These are phyloP conservation scores for Synanceia verrucosa DNA, from an alignment of 2,797 vertebrate species.

Conservation along the genomic window DNA sequence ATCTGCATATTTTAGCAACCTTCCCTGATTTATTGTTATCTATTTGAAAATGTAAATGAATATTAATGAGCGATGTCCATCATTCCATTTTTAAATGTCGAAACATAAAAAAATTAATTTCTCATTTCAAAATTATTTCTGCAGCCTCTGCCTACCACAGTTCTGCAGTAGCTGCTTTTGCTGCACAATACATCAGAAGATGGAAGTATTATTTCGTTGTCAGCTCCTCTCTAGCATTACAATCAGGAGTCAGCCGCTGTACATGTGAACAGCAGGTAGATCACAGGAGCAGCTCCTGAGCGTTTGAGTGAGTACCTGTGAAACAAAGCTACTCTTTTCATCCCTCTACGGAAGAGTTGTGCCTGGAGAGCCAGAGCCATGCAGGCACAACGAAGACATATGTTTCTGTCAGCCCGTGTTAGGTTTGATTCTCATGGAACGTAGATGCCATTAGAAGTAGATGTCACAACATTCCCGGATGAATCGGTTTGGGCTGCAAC, in stretches of 20 bases:
- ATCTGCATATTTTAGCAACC: neutral
- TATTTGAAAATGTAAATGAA: neutral
- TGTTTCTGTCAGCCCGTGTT: slow-evolving; percentile 73
- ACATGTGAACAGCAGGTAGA: slow-evolving; percentile 11
- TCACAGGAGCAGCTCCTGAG: slow-evolving; percentile 14
- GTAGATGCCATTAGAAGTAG: slow-evolving; percentile 75
- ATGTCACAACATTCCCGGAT: slow-evolving; percentile 76
- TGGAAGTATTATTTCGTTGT: neutral
- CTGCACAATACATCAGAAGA: neutral
- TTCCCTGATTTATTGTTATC: neutral
- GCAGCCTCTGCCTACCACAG: neutral
- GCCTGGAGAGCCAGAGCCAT: slow-evolving; percentile 44
- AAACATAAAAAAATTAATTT: neutral
- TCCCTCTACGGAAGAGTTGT: slow-evolving; percentile 30
- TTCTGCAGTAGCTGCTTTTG: neutral
- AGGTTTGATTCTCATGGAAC: slow-evolving; percentile 65
- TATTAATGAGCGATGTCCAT: neutral
- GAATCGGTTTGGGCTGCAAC: slow-evolving; percentile 71
- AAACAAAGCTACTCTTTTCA: slow-evolving; percentile 35
- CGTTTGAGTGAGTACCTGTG: slow-evolving; percentile 29
- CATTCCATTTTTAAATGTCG: neutral
- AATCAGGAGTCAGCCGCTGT: slow-evolving; percentile 4
- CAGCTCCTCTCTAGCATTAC: neutral
- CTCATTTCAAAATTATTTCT: neutral
- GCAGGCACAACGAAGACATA: slow-evolving; percentile 69